Conservation (phyloP, 2,888 invertebrate species). For the Sminthurides aquaticus region DNA sequence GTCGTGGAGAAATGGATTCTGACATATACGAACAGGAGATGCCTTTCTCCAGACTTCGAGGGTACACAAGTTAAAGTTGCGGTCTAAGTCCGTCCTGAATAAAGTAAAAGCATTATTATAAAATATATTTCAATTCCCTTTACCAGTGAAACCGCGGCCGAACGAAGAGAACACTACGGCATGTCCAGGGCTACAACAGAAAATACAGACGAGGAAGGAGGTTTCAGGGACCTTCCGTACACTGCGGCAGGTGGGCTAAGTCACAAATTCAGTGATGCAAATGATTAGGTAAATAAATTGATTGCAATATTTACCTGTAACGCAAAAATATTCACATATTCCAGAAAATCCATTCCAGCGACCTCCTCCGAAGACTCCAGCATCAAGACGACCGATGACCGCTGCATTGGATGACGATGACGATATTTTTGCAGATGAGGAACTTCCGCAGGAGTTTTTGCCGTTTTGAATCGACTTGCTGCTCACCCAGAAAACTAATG, state of each 20-base stretch:
- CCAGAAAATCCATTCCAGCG: neutral
- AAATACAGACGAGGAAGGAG: slow-evolving; percentile 3
- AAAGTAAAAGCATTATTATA: too few species aligned
- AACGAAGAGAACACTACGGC: slow-evolving; percentile 16
- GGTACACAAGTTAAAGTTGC: neutral
- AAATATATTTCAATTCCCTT: too few species aligned
- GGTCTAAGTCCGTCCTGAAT: neutral
- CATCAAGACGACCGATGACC: slow-evolving; percentile 10
- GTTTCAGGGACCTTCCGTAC: neutral
- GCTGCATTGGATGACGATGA: slow-evolving; percentile 52
- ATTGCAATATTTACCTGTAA: neutral
- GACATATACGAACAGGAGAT: neutral
- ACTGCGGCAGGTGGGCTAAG: neutral
- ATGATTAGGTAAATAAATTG: neutral
- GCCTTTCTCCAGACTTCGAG: neutral
- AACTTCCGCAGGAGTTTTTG: slow-evolving; percentile 64
- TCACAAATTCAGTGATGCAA: too few species aligned
- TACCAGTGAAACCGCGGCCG: slow-evolving; percentile 17
- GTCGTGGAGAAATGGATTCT: slow-evolving; percentile 13
- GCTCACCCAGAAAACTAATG: too few species aligned
- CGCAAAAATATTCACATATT: neutral
- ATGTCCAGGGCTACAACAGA: slow-evolving; percentile 12
- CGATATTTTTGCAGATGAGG: slow-evolving; percentile 64
- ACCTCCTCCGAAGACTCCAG: neutral
- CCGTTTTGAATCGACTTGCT: slow-evolving; percentile 53